A percentile compares a stretch with the other conserved stretches of the same genome.
Evolutionary conservation across 1,140 invertebrate genomes (phyloP).

Genomic region (Saccostrea cuccullata): DNA sequence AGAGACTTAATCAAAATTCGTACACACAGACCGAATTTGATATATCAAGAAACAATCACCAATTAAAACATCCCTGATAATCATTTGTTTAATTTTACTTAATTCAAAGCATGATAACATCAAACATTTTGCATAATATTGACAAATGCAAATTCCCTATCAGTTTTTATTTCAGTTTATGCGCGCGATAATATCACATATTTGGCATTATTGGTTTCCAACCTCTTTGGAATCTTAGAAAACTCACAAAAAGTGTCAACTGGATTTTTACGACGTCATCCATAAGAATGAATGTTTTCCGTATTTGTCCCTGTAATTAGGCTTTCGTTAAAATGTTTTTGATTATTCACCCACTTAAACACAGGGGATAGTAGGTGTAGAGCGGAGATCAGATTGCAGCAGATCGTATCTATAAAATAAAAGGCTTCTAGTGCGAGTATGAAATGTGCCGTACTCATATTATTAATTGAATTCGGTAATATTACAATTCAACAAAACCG

Average conservation of each 20-base stretch:
- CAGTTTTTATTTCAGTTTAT: slow-evolving; percentile 21
- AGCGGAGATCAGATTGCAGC: neutral
- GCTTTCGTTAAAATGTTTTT: slow-evolving; percentile 21
- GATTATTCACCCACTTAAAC: slow-evolving; percentile 33
- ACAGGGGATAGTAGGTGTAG: slow-evolving; percentile 22
- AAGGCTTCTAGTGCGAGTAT: slow-evolving; percentile 9
- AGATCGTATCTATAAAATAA: neutral
- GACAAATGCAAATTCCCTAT: slow-evolving; percentile 8
- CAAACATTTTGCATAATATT: neutral
- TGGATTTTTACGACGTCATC: slow-evolving; percentile 14
- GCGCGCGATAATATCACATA: neutral
- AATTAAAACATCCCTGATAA: neutral
- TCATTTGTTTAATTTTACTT: slow-evolving; percentile 23
- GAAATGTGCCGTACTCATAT: slow-evolving; percentile 23
- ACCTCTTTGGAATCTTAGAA: slow-evolving; percentile 16
- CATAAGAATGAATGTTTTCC: slow-evolving; percentile 23
- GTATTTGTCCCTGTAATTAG: slow-evolving; percentile 22
- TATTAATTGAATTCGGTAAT: slow-evolving; percentile 39
- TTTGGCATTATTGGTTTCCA: slow-evolving; percentile 9
- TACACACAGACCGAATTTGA: neutral
- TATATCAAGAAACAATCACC: slow-evolving; percentile 19
- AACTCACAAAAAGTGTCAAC: neutral
- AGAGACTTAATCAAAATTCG: neutral
- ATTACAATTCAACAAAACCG: slow-evolving; percentile 26
- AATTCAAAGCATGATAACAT: slow-evolving; percentile 7